Percentiles rank a stretch among this genome's conserved stretches.
phyloP scores from a whole-genome alignment of 2,797 vertebrate genomes.

The Morelia viridis region DNA sequence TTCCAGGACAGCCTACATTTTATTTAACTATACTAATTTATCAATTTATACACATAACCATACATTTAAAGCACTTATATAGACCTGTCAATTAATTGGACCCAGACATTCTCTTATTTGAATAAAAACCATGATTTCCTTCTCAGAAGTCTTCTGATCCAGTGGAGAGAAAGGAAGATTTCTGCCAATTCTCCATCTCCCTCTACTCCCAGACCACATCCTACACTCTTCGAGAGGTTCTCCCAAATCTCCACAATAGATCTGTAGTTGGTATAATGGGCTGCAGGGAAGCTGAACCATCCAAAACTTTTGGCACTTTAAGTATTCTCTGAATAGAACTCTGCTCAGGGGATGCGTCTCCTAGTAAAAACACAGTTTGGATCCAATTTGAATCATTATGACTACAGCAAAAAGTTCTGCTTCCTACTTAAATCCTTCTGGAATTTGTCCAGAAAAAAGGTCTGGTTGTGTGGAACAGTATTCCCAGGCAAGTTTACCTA shows the following conservation, averaged over 20 bases:
- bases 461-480: not conserved
- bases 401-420: not conserved
- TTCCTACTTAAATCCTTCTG: not conserved
- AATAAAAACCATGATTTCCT: not conserved
- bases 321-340: not conserved
- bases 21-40: not conserved
- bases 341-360: not conserved
- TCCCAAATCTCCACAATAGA: not conserved
- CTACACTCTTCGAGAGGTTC: not conserved
- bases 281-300: not conserved
- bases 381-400: rapidly evolving
- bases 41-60: not conserved
- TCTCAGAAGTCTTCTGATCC: not conserved
- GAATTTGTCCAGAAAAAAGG: not conserved
- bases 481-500: not conserved
- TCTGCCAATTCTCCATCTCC: not conserved
- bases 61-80: not conserved
- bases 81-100: not conserved
- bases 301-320: not conserved
- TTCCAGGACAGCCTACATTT: not conserved
- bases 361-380: not conserved
- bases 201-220: not conserved
- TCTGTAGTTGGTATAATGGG: not conserved
- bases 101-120: not conserved
- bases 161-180: not conserved